These are phyloP conservation scores for Anoncus sp. DNA, from an alignment of 2,888 invertebrate genomes.

Conservation along the genomic window DNA sequence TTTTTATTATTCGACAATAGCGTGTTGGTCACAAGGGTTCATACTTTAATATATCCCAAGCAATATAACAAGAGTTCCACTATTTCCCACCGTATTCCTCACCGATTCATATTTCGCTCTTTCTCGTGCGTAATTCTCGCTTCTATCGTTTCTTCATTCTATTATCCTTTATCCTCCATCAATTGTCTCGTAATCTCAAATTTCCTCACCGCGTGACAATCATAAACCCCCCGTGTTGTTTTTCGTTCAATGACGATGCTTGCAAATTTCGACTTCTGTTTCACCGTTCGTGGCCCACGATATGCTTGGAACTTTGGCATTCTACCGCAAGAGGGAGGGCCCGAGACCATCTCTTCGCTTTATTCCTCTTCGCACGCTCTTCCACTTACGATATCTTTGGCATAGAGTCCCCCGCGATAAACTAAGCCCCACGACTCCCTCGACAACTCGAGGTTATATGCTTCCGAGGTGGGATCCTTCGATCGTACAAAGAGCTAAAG, in stretches of 20 bases:
- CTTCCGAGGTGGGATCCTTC: background rate
- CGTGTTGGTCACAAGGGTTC: slow-evolving; percentile 52
- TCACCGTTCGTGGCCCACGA: slow-evolving; percentile 48
- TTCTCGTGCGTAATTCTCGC: slow-evolving; percentile 39
- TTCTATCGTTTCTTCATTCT: slow-evolving; percentile 63
- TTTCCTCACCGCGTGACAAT: background rate
- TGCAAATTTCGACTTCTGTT: slow-evolving; percentile 59
- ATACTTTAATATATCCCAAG: slow-evolving; percentile 73
- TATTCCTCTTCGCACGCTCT: slow-evolving; percentile 75
- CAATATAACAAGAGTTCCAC: slow-evolving; percentile 65
- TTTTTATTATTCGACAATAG: slow-evolving; percentile 58
- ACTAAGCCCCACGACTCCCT: slow-evolving; percentile 58
- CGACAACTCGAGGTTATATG: slow-evolving; percentile 31
- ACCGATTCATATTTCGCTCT: slow-evolving; percentile 33
- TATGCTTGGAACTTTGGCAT: slow-evolving; percentile 14
- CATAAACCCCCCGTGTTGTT: background rate
- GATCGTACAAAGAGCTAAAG: too few relatives aligned
- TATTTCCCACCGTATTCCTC: slow-evolving; percentile 42
- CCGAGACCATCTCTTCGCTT: slow-evolving; percentile 7
- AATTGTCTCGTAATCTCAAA: slow-evolving; percentile 59
- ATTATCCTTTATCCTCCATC: slow-evolving; percentile 73
- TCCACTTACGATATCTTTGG: slow-evolving; percentile 73
- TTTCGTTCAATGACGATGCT: slow-evolving; percentile 17
- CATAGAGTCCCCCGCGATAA: slow-evolving; percentile 53
- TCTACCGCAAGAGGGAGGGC: slow-evolving; percentile 41